phyloP scores from a whole-genome alignment of 1,140 invertebrate species.

The Drosophila cardini region DNA sequence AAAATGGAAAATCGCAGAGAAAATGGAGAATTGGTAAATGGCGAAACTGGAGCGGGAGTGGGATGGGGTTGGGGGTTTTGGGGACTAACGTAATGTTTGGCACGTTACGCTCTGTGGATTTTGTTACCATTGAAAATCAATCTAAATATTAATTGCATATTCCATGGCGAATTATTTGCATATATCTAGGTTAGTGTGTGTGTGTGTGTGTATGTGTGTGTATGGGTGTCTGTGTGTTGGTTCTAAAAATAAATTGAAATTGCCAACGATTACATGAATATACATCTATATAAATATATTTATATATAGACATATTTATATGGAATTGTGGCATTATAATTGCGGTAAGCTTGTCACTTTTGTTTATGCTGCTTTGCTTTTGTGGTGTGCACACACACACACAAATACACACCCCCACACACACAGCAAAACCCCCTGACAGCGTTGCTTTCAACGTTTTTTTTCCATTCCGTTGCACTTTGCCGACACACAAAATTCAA shows the following conservation, averaged over 20 bases:
- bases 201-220: no score
- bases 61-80: neutral
- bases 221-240: conserved; percentile 8
- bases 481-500: conserved; percentile 72
- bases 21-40: neutral
- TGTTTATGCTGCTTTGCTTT: conserved; percentile 38
- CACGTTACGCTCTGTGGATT: conserved; percentile 61
- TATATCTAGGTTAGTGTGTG: no score
- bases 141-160: conserved; percentile 83
- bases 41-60: no score
- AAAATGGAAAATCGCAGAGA: neutral
- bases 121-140: conserved; percentile 79
- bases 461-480: conserved; percentile 72
- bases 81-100: conserved; percentile 15
- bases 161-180: conserved; percentile 31
- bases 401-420: conserved; percentile 2
- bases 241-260: conserved; percentile 28
- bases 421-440: conserved; percentile 43
- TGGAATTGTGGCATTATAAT: conserved; percentile 12
- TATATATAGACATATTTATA: conserved; percentile 8
- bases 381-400: conserved; percentile 1
- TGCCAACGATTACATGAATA: conserved; percentile 20
- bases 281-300: conserved; percentile 1
- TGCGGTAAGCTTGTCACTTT: conserved; percentile 39
- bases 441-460: conserved; percentile 35